These are phyloP conservation scores for Magallana gigas DNA, from an alignment of 1,140 invertebrate genomes.

Conservation along the genomic window DNA sequence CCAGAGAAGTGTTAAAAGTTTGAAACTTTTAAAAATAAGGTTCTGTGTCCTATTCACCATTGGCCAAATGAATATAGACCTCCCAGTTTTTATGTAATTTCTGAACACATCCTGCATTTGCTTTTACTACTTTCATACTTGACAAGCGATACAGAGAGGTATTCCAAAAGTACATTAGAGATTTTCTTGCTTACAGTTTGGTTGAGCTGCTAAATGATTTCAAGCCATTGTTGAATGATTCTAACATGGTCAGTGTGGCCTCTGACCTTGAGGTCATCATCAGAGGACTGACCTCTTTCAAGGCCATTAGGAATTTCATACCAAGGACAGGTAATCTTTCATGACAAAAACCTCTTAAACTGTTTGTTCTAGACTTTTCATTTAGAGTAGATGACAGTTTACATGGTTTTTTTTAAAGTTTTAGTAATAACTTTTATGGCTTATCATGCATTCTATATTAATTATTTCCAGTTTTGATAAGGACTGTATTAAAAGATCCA, in stretches of 20 bases:
- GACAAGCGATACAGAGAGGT: too few relatives aligned
- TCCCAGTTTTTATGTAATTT: too few relatives aligned
- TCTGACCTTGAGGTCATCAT: constrained; percentile 62
- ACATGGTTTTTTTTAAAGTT: background rate
- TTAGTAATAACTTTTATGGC: background rate
- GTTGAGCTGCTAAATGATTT: constrained; percentile 61
- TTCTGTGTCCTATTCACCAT: too few relatives aligned
- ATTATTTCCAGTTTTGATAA: constrained; percentile 66
- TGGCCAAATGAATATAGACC: too few relatives aligned
- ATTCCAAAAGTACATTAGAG: too few relatives aligned
- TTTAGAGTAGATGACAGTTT: too few relatives aligned
- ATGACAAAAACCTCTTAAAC: too few relatives aligned
- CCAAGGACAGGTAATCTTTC: constrained; percentile 56
- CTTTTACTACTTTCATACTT: too few relatives aligned
- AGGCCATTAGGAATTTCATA: constrained; percentile 56
- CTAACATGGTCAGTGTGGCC: constrained; percentile 51
- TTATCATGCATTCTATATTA: background rate
- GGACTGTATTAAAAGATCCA: constrained; percentile 66
- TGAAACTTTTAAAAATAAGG: too few relatives aligned
- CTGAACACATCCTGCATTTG: too few relatives aligned
- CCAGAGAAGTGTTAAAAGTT: too few relatives aligned
- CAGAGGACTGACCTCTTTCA: constrained; percentile 64
- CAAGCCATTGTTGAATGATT: constrained; percentile 45
- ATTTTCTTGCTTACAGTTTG: constrained; percentile 56
- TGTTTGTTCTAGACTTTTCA: too few relatives aligned